These are phyloP conservation scores for Zenarchopterus dispar DNA, from an alignment of 2,797 vertebrate genomes.

Conservation along the genomic window DNA sequence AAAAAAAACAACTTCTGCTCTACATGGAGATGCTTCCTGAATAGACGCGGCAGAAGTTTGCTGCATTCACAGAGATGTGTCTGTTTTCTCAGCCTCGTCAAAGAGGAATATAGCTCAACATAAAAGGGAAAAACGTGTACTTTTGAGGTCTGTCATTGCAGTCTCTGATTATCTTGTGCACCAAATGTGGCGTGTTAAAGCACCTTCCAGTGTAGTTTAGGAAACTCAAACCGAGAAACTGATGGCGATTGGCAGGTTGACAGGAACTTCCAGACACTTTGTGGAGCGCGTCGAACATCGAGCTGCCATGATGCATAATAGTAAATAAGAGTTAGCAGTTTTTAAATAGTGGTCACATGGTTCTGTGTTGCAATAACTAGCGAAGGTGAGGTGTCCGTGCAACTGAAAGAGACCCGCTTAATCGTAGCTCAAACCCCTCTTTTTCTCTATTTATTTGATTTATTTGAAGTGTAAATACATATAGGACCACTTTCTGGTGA, in stretches of 20 bases:
- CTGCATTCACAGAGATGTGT: too few species aligned
- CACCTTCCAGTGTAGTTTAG: background rate
- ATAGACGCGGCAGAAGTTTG: too few species aligned
- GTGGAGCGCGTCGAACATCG: background rate
- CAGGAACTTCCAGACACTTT: background rate
- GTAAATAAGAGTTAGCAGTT: too few species aligned
- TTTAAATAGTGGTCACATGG: too few species aligned
- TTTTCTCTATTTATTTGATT: background rate
- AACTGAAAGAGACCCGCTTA: slow-evolving; percentile 54
- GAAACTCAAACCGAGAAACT: slow-evolving; percentile 15
- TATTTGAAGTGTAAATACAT: slow-evolving; percentile 20
- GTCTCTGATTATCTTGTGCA: too few species aligned
- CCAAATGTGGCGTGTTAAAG: too few species aligned
- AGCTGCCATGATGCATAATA: background rate
- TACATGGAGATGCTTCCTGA: too few species aligned
- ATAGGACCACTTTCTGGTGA: slow-evolving; percentile 52
- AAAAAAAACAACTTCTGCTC: too few species aligned
- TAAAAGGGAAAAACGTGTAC: too few species aligned
- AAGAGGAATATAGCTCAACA: too few species aligned
- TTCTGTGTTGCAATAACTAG: slow-evolving; percentile 3
- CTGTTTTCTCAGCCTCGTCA: too few species aligned
- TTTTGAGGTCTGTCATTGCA: too few species aligned
- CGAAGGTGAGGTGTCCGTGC: slow-evolving; percentile 32
- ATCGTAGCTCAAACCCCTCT: background rate
- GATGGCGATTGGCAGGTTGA: background rate